A percentile compares a stretch with the other conserved stretches of the same genome.
Evolutionary conservation across 2,888 invertebrate genomes (phyloP).

Genomic region (Tethea ocularis): DNA sequence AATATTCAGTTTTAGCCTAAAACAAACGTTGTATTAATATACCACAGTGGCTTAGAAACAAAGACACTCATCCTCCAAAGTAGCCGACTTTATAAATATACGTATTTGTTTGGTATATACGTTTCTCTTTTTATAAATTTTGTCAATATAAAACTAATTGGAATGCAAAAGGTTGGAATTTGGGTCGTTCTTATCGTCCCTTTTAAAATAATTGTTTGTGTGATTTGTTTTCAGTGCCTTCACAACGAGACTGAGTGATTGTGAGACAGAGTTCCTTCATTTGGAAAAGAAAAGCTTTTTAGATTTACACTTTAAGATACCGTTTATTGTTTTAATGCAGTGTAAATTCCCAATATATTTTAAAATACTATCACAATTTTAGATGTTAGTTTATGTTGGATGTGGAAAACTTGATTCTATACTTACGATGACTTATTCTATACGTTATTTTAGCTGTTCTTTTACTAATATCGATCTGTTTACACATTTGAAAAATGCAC

Average conservation of each 20-base stretch:
- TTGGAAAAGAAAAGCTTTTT: slow-evolving; percentile 38
- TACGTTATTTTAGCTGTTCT: too few relatives aligned
- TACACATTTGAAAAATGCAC: background rate
- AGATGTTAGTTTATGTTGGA: background rate
- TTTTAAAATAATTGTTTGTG: slow-evolving; percentile 59
- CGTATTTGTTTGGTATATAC: background rate
- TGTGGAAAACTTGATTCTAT: too few relatives aligned
- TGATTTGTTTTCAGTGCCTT: slow-evolving; percentile 46
- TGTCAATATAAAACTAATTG: slow-evolving; percentile 38
- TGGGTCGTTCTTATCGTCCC: slow-evolving; percentile 39
- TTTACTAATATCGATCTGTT: too few relatives aligned
- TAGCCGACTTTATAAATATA: background rate
- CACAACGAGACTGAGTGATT: slow-evolving; percentile 8
- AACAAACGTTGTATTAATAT: slow-evolving; percentile 23
- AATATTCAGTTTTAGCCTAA: slow-evolving; percentile 36
- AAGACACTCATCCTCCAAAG: background rate
- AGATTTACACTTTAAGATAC: slow-evolving; percentile 42
- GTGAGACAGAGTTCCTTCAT: slow-evolving; percentile 17
- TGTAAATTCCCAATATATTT: background rate
- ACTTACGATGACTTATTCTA: too few relatives aligned
- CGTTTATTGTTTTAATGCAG: slow-evolving; percentile 37
- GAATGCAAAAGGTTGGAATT: slow-evolving; percentile 40
- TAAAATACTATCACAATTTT: too few relatives aligned
- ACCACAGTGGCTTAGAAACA: slow-evolving; percentile 13
- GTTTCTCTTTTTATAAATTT: slow-evolving; percentile 19